Percentiles rank a stretch among this genome's conserved stretches.
Conservation (phyloP, 2,797 vertebrate genomes). For the Momotus momota region DNA sequence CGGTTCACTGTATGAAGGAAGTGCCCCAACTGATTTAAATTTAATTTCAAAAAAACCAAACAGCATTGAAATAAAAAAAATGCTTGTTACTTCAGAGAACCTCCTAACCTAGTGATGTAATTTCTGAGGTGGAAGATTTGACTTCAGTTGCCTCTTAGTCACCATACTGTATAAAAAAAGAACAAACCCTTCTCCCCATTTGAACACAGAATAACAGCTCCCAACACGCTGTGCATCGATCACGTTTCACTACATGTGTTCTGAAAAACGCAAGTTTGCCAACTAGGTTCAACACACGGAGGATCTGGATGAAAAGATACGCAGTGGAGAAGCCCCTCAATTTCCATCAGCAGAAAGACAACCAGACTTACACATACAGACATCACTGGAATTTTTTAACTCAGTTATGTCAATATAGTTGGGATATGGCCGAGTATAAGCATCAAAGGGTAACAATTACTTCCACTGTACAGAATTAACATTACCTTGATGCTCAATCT, state of each 20-base stretch:
- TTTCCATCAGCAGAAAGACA: background rate
- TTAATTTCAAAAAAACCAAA: background rate
- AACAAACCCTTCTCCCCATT: background rate
- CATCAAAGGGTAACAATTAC: background rate
- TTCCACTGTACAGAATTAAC: background rate
- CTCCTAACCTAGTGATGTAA: background rate
- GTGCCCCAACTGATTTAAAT: background rate
- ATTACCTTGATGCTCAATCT: conserved; percentile 80
- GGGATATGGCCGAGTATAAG: background rate
- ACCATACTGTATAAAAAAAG: background rate
- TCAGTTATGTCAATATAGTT: background rate
- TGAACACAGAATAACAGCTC: background rate
- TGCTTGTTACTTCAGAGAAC: background rate
- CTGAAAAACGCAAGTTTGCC: background rate
- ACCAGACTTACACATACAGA: background rate
- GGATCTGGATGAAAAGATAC: background rate
- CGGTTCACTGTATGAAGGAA: background rate
- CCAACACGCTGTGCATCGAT: fast-evolving
- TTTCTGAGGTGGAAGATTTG: background rate
- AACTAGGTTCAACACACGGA: background rate
- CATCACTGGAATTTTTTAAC: background rate
- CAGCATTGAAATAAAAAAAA: background rate
- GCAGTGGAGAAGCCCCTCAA: background rate
- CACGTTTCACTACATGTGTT: fast-evolving
- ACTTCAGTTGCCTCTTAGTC: background rate